Percentiles rank a stretch among this genome's conserved stretches.
These are phyloP conservation scores for Spatulosminthurus flaviceps DNA, from an alignment of 2,888 invertebrate species.

Conservation along the genomic window DNA sequence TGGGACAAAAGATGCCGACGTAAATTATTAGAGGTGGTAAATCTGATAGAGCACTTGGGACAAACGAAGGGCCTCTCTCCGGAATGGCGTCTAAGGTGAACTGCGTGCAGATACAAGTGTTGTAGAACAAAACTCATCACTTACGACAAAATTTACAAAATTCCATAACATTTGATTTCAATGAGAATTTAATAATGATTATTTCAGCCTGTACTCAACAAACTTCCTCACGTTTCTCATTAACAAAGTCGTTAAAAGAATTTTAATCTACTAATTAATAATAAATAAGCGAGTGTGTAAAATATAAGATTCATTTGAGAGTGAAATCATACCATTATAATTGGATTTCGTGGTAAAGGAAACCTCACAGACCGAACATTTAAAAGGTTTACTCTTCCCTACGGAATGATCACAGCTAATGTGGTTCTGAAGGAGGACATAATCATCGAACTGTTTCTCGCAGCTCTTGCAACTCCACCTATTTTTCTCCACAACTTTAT, in stretches of 20 bases:
- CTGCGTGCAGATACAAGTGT: slow-evolving; percentile 40
- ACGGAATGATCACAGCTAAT: slow-evolving; percentile 15
- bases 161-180: too few species aligned
- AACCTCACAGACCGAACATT: slow-evolving; percentile 18
- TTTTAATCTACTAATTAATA: too few species aligned
- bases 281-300: too few species aligned
- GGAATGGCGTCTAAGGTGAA: slow-evolving; percentile 44
- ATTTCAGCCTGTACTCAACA: too few species aligned
- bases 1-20: slow-evolving; percentile 52
- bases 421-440: slow-evolving; percentile 23
- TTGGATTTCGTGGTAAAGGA: slow-evolving; percentile 32
- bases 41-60: slow-evolving; percentile 47
- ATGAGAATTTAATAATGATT: too few species aligned
- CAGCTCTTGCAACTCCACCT: slow-evolving; percentile 35
- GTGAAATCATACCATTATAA: slow-evolving; percentile 30
- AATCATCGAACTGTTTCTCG: slow-evolving; percentile 38
- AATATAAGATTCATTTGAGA: too few species aligned
- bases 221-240: too few species aligned
- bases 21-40: slow-evolving; percentile 51
- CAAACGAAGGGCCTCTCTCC: slow-evolving; percentile 49
- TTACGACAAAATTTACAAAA: neutral
- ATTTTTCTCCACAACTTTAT: slow-evolving; percentile 21
- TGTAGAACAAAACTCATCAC: too few species aligned
- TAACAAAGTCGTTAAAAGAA: too few species aligned
- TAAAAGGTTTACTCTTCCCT: slow-evolving; percentile 10